These are phyloP conservation scores for Drosophila mulleri DNA, from an alignment of 2,888 invertebrate genomes.

Conservation along the genomic window DNA sequence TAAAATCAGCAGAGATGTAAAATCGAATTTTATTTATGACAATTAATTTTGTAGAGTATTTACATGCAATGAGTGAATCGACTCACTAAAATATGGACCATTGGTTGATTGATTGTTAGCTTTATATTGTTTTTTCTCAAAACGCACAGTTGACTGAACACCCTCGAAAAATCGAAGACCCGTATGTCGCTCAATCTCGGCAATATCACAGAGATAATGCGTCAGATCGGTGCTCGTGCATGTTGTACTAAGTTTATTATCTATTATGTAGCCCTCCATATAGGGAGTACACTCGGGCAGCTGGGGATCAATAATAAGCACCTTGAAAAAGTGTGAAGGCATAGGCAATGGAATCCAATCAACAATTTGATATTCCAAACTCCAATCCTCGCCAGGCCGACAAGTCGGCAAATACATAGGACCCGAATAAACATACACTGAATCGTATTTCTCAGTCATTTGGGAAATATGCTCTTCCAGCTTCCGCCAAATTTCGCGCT, in stretches of 20 bases:
- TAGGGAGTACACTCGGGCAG: constrained; percentile 27
- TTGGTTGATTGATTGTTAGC: not conserved
- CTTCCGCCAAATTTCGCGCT: constrained; percentile 45
- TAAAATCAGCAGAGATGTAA: not conserved
- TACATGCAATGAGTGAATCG: not conserved
- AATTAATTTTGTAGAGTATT: not conserved
- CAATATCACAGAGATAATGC: constrained; percentile 43
- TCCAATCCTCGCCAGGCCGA: constrained; percentile 34
- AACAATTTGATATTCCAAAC: constrained; percentile 56
- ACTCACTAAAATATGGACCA: constrained; percentile 9
- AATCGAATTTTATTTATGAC: constrained; percentile 7
- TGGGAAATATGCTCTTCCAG: constrained; percentile 48
- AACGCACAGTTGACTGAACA: constrained; percentile 46
- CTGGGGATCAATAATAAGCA: constrained; percentile 60
- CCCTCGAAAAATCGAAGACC: constrained; percentile 61
- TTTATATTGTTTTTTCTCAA: constrained; percentile 28
- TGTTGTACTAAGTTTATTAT: constrained; percentile 36
- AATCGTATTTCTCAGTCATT: constrained; percentile 47
- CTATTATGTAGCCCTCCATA: constrained; percentile 64
- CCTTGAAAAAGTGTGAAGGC: constrained; percentile 69
- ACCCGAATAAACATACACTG: constrained; percentile 63
- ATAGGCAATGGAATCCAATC: constrained; percentile 56
- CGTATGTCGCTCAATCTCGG: constrained; percentile 61
- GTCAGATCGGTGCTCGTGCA: constrained; percentile 18
- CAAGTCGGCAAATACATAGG: constrained; percentile 54